Base-by-base conservation (phyloP, 2,797 vertebrate species). In the Danionella dracula region DNA sequence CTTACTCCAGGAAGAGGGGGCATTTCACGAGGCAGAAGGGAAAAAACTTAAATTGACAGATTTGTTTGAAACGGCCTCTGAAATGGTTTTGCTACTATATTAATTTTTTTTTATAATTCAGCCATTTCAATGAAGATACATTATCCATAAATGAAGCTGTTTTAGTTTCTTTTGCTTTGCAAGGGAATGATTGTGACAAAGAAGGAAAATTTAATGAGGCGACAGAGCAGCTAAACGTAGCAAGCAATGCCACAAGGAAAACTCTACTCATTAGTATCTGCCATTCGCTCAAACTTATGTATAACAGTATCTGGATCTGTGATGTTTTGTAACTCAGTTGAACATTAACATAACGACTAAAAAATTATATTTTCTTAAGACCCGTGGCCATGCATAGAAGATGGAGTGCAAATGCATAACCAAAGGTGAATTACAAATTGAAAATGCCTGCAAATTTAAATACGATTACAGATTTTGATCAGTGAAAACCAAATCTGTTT, bases 171-270 rank as follows among this genome's bases (percentile, higher is more conserved):
- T 42, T 48, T 10, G 7, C 49, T 61, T 54, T 66, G 48, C 44
- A 32, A 65, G 50, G 55, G 32, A 40, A 15, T 46, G 54, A 59
- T 53, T 65, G 59, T 56, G 29, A 54, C 42, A 63, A 70, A 48
- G 51, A 57, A 34, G 53, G 46, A 58, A 65, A 51, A 49, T 61
- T 48, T 69, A 61, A 69, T 69, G 66, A 60, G 61, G 69, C 40
- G 15, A 45, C 15, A 19, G 44, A 35, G 66, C 57, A 54, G 66
- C 40, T 59, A 68, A 48, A 48, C 44, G 29, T 29, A 56, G 59
- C 35, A 48, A 56, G 13, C 21, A 5, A 31, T 10, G 44, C 45
- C 53, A 41, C 42, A 53, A 57, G 53, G 67, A 58, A 57, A 59
- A 50, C 53, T 58, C 19, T 65, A 20, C 68, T 63, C 45, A 61